Conservation (phyloP, 2,113 vertebrate genomes). For the Gymnarchus niloticus region DNA sequence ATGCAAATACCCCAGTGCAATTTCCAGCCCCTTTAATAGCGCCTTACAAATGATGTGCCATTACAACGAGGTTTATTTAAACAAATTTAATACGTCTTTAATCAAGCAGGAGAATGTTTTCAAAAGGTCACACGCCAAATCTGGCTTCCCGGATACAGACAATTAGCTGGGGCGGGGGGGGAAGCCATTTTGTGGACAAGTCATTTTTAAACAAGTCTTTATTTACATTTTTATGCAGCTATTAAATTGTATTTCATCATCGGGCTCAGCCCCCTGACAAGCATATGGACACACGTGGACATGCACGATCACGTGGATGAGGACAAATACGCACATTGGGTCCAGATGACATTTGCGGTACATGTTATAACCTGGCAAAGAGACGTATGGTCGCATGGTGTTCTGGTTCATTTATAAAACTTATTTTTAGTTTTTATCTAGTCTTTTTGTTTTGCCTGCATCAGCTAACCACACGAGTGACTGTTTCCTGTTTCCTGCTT, state of each 20-base stretch:
- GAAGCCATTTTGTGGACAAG: slow-evolving; percentile 97
- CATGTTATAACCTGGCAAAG: no score
- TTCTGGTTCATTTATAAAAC: background rate
- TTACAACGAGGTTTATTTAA: slow-evolving; percentile 99
- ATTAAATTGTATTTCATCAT: slow-evolving; percentile 97
- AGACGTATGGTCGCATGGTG: background rate
- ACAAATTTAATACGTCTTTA: slow-evolving; percentile 99
- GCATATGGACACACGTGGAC: background rate
- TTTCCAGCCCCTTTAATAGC: slow-evolving; percentile 95
- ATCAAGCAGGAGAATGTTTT: slow-evolving; percentile 97
- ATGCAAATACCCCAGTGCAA: slow-evolving; percentile 90
- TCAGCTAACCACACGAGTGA: background rate
- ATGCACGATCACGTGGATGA: background rate
- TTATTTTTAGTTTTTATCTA: background rate
- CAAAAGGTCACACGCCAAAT: slow-evolving; percentile 99
- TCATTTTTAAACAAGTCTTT: slow-evolving; percentile 98
- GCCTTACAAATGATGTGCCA: slow-evolving; percentile 99
- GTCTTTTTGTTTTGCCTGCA: background rate
- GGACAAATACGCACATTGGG: background rate
- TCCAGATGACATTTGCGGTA: background rate
- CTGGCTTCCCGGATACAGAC: slow-evolving; percentile 84
- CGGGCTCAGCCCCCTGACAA: slow-evolving; percentile 43
- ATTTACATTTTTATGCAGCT: slow-evolving; percentile 99
- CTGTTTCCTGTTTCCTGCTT: no score
- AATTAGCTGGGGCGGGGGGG: slow-evolving; percentile 89